These are phyloP conservation scores for Pseudachorutes palmiensis DNA, from an alignment of 1,140 invertebrate genomes.

Conservation along the genomic window DNA sequence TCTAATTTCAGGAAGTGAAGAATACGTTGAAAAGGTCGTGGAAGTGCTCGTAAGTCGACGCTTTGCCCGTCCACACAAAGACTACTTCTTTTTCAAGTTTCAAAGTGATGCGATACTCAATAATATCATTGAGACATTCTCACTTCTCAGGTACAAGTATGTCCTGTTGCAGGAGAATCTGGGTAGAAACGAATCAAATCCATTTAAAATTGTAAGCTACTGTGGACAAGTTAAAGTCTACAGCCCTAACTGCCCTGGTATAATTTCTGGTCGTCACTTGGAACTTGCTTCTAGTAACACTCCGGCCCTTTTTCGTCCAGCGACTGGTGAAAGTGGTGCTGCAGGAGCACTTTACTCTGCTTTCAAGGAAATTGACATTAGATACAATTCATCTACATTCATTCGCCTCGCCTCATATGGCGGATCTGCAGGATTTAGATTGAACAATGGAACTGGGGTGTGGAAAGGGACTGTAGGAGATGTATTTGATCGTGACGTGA, in stretches of 20 bases:
- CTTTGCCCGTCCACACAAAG: neutral
- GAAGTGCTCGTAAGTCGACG: neutral
- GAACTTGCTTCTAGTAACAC: neutral
- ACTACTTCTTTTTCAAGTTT: slow-evolving; percentile 6
- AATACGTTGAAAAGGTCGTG: too few relatives aligned
- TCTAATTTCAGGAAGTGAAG: neutral
- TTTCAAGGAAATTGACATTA: neutral
- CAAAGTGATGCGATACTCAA: neutral
- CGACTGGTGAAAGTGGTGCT: neutral
- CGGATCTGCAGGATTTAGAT: neutral
- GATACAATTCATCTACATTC: neutral
- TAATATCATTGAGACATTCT: too few relatives aligned
- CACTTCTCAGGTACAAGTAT: too few relatives aligned
- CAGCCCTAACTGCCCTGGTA: neutral
- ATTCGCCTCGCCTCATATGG: neutral
- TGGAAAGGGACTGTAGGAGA: slow-evolving; percentile 5
- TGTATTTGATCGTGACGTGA: neutral
- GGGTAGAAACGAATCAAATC: too few relatives aligned
- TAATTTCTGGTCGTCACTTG: neutral
- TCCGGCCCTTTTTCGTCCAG: neutral
- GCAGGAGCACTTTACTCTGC: neutral
- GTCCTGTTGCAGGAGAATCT: too few relatives aligned
- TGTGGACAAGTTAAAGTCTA: too few relatives aligned
- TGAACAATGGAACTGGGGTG: neutral
- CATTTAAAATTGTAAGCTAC: too few relatives aligned